Percentiles rank a stretch among this genome's conserved stretches.
Evolutionary conservation across 2,888 invertebrate species (phyloP).

Genomic region (Villa cingulata): DNA sequence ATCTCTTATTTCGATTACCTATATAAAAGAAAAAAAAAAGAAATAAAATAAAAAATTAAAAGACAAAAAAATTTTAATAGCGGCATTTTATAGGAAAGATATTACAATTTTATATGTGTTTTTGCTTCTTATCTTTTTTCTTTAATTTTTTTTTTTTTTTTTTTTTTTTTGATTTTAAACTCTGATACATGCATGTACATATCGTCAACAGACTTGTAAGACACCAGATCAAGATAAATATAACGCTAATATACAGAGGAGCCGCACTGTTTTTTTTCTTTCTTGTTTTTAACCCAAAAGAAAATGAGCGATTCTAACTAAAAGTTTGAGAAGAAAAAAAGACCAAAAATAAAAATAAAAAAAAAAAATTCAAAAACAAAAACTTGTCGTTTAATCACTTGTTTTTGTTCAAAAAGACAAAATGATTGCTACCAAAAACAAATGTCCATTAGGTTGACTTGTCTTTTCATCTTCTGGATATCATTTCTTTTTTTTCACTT

Average conservation of each 20-base stretch:
- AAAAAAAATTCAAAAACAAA: background rate
- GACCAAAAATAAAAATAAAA: background rate
- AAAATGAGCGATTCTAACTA: too few relatives aligned
- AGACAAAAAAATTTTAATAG: too few relatives aligned
- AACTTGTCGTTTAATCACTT: background rate
- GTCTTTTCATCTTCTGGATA: background rate
- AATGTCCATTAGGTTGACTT: background rate
- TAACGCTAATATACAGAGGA: slow-evolving; percentile 1
- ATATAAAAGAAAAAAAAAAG: too few relatives aligned
- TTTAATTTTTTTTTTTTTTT: too few relatives aligned
- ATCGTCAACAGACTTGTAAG: slow-evolving; percentile 13
- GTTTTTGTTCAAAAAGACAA: background rate
- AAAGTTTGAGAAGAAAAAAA: background rate
- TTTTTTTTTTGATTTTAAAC: slow-evolving; percentile 6
- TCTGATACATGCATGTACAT: slow-evolving; percentile 10
- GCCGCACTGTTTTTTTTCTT: background rate
- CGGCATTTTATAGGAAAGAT: background rate
- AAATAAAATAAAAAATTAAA: too few relatives aligned
- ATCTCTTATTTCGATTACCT: background rate
- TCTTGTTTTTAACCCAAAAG: too few relatives aligned
- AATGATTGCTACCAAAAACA: background rate
- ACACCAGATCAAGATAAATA: slow-evolving; percentile 10
- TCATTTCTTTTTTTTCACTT: too few relatives aligned
- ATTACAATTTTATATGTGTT: too few relatives aligned
- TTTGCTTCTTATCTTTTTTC: too few relatives aligned